phyloP scores from a whole-genome alignment of 2,888 invertebrate species.

The Melipona beecheii region DNA sequence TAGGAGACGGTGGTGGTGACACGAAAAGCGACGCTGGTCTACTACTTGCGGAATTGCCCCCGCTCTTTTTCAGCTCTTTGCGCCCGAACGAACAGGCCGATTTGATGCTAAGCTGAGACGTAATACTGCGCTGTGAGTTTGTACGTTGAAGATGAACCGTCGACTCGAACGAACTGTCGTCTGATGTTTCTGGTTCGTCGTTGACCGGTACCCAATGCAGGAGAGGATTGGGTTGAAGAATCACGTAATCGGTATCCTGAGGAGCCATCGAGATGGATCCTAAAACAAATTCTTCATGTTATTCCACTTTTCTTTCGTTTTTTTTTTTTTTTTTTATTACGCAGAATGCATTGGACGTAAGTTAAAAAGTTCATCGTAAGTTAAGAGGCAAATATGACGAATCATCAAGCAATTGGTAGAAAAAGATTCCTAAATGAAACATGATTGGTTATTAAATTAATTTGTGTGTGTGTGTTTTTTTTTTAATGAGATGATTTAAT shows the following conservation, averaged over 20 bases:
- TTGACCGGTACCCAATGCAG: slow-evolving; percentile 85
- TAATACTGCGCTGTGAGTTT: slow-evolving; percentile 79
- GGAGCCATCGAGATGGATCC: slow-evolving; percentile 69
- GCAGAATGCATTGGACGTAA: background rate
- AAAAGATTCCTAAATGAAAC: slow-evolving; percentile 10
- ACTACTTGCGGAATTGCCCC: slow-evolving; percentile 45
- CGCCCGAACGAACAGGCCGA: slow-evolving; percentile 73
- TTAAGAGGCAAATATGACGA: background rate
- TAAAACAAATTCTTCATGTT: slow-evolving; percentile 61
- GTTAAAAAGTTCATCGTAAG: background rate
- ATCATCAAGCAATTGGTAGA: background rate
- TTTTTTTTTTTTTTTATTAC: background rate
- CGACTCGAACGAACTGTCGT: slow-evolving; percentile 84
- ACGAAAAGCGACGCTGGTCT: slow-evolving; percentile 77
- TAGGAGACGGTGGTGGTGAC: slow-evolving; percentile 80
- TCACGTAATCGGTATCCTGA: slow-evolving; percentile 86
- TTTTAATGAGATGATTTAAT: background rate
- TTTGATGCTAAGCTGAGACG: slow-evolving; percentile 76
- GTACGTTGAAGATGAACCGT: slow-evolving; percentile 75
- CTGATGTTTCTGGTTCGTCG: slow-evolving; percentile 82
- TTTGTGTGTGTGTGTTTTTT: background rate
- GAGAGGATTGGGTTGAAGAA: slow-evolving; percentile 85
- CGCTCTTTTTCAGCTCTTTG: slow-evolving; percentile 49
- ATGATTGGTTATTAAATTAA: background rate
- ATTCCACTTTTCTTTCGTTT: background rate